Conservation (phyloP, 2,797 vertebrate species). For the Rhynchonycteris naso region DNA sequence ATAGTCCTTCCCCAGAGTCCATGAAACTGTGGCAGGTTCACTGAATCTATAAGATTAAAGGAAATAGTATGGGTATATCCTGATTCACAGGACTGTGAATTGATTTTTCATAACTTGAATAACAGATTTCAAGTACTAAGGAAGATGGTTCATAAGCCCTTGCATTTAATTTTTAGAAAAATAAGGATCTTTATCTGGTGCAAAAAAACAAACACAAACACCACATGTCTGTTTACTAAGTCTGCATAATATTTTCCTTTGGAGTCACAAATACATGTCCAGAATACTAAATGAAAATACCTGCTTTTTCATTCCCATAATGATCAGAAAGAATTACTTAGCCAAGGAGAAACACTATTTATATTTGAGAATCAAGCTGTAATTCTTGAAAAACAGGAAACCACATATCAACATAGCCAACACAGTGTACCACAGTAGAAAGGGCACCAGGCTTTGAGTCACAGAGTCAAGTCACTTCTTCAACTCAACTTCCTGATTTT, state of each 20-base stretch:
- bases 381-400: constrained; percentile 82
- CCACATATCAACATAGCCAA: constrained; percentile 74
- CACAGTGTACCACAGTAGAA: constrained; percentile 56
- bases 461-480: constrained; percentile 67
- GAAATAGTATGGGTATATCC: background rate
- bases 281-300: constrained; percentile 50
- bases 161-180: constrained; percentile 45
- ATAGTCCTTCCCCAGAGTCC: constrained; percentile 6
- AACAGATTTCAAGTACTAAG: background rate
- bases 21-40: background rate
- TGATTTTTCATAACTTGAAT: background rate
- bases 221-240: background rate
- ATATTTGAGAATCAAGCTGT: constrained; percentile 72
- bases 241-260: constrained; percentile 25
- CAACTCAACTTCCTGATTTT: constrained; percentile 72
- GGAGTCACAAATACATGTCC: background rate
- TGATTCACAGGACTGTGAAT: background rate
- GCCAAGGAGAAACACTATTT: constrained; percentile 72
- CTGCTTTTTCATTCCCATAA: constrained; percentile 47
- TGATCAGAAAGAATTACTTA: constrained; percentile 68
- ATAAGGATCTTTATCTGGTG: background rate
- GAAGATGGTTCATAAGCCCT: background rate
- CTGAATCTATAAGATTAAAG: background rate
- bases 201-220: constrained; percentile 48
- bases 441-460: constrained; percentile 72